Evolutionary conservation across 2,888 invertebrate species (phyloP), one percentile per base, ranked within the genome.

Genomic region (Thecophora atra): DNA sequence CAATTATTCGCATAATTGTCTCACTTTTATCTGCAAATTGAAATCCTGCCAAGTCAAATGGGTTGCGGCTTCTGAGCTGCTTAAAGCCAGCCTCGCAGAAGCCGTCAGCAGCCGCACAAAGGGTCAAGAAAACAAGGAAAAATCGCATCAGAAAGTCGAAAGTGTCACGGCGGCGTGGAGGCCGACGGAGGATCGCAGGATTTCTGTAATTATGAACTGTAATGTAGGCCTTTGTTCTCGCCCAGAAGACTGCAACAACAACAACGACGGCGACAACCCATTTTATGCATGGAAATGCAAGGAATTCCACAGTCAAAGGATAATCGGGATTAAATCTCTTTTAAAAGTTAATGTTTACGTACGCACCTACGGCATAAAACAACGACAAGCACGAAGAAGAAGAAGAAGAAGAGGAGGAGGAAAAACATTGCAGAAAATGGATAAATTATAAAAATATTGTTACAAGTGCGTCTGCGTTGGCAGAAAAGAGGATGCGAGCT

Each of bases 331-430:
- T 84, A 85, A 81, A 81, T 83, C 80, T 82, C 82, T 85, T 85
- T 85, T 81, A 82, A 84, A 83, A 85, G 84, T 85, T 85, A 85
- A 85, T 85, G 82, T 84, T 83, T 84, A 81, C 79, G 80, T 80
- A 83, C 84, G 84, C 84, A 83, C 84, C 83, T 82, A 81, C 84
- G 80, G 80, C 79, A 62, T 17, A 65, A n/a, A 51, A n/a, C n/a
- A n/a, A n/a, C n/a, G n/a, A n/a, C n/a, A n/a, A n/a, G n/a, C n/a
- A n/a, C n/a, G n/a, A 65, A 72, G 70, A 73, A 26, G 60, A 62
- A 68, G n/a, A 51, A 63, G 47, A 30, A 21, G 11, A 72, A 60
- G n/a, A 6, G 3, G 19, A 3, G 30, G 21, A 44, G 69, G 26
- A 62, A 64, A 72, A 63, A 64, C 26, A 47, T 71, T 73, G 71